phyloP scores from a whole-genome alignment of 2,113 vertebrate genomes.

The Butorides virescens region DNA sequence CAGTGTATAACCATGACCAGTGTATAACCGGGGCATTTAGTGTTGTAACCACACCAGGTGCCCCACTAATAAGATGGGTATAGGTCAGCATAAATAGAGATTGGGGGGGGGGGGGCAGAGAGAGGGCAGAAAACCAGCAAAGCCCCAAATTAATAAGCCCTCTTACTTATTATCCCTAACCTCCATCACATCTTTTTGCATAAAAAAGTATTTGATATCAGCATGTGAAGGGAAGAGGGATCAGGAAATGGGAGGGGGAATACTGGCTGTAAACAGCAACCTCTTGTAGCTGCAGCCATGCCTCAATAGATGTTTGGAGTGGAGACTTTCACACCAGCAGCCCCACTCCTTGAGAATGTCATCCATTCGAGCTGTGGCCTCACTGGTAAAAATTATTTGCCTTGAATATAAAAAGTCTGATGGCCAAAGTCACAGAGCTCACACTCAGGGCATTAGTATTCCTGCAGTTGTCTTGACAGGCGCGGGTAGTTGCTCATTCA shows the following conservation, averaged over 20 bases:
- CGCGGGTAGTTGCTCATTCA: fast-evolving
- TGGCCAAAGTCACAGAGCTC: background rate
- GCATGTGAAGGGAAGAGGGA: background rate
- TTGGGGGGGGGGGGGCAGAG: background rate
- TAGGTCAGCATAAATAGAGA: background rate
- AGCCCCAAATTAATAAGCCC: background rate
- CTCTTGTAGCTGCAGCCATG: background rate
- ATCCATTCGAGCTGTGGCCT: background rate
- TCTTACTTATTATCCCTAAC: background rate
- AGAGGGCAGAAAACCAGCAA: background rate
- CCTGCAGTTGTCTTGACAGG: background rate
- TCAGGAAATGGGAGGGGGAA: background rate
- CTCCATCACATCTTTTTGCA: background rate
- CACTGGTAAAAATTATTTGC: background rate
- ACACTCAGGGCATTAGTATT: background rate
- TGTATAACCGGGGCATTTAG: background rate
- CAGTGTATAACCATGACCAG: background rate
- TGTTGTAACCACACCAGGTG: fast-evolving
- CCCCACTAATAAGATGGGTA: background rate
- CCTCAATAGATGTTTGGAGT: background rate
- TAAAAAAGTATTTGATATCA: background rate
- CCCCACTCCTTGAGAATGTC: background rate
- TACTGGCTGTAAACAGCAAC: background rate
- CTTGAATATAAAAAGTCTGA: background rate
- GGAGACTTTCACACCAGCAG: background rate